phyloP scores from a whole-genome alignment of 2,113 vertebrate species.

The Empidonax traillii region DNA sequence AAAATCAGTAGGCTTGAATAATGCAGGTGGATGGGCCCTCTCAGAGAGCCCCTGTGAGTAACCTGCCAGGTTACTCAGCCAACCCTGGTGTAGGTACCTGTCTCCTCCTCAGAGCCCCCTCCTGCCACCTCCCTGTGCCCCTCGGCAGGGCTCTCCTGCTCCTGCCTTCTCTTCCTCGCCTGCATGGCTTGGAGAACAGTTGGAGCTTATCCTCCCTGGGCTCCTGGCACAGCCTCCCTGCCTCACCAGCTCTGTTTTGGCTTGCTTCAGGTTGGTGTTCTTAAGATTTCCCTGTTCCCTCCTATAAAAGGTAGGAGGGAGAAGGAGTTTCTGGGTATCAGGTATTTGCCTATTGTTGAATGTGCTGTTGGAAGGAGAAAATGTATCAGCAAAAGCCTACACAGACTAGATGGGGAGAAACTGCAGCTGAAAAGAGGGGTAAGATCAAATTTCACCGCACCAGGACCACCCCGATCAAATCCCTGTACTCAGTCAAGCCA shows the following conservation, averaged over 20 bases:
- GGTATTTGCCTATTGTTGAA: not conserved
- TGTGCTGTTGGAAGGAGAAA: not conserved
- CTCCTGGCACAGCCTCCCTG: not conserved
- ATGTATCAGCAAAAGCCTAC: not conserved
- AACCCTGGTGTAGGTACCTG: not conserved
- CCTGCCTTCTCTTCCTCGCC: not conserved
- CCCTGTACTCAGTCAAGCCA: fast-evolving
- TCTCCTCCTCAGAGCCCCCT: not conserved
- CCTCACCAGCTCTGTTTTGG: not conserved
- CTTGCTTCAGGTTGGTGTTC: not conserved
- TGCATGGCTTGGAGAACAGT: not conserved
- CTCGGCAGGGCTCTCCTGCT: not conserved
- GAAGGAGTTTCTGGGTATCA: not conserved
- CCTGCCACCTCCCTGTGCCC: not conserved
- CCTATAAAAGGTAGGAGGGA: not conserved
- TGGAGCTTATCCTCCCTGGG: not conserved
- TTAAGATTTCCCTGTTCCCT: not conserved
- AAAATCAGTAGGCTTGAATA: not conserved
- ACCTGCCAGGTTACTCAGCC: not conserved
- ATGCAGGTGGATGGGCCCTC: not conserved
- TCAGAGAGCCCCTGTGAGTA: not conserved
- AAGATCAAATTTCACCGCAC: not conserved
- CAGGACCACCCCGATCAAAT: not conserved
- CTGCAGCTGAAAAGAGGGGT: not conserved
- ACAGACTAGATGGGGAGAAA: not conserved